These are phyloP conservation scores for Acanthopagrus latus DNA, from an alignment of 2,797 vertebrate genomes.

Conservation along the genomic window DNA sequence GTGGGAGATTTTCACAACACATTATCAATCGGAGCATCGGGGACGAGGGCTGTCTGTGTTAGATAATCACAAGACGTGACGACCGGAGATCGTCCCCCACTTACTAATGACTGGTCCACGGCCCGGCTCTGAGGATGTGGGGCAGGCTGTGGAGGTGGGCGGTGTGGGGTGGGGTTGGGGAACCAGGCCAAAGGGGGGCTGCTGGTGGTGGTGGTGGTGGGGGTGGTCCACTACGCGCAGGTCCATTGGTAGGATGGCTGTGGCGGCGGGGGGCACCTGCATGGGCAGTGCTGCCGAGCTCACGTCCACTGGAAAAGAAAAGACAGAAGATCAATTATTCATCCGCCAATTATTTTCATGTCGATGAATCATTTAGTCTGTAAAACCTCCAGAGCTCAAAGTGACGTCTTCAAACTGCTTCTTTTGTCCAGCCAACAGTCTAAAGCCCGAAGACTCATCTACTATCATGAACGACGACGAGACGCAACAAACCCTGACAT, in stretches of 20 bases:
- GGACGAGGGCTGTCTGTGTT: neutral
- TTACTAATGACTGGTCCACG: slow-evolving; percentile 66
- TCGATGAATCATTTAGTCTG: too few species aligned
- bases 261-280: slow-evolving; percentile 74
- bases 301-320: slow-evolving; percentile 74
- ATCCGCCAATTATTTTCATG: too few species aligned
- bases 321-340: neutral
- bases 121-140: slow-evolving; percentile 56
- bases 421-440: too few species aligned
- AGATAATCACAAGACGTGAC: neutral
- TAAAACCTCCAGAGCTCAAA: too few species aligned
- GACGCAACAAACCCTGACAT: too few species aligned
- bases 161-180: slow-evolving; percentile 68
- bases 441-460: too few species aligned
- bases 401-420: too few species aligned
- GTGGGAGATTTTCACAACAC: neutral
- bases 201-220: slow-evolving; percentile 71
- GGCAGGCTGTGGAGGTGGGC: slow-evolving; percentile 52
- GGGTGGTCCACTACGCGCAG: slow-evolving; percentile 79
- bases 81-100: slow-evolving; percentile 3
- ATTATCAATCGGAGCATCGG: neutral
- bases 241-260: slow-evolving; percentile 82
- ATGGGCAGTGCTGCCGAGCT: slow-evolving; percentile 77
- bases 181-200: slow-evolving; percentile 73
- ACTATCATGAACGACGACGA: too few species aligned